Percentiles rank a stretch among this genome's conserved stretches.
These are phyloP conservation scores for Lepidocyrtoides sp. DNA, from an alignment of 2,888 invertebrate genomes.

Conservation along the genomic window DNA sequence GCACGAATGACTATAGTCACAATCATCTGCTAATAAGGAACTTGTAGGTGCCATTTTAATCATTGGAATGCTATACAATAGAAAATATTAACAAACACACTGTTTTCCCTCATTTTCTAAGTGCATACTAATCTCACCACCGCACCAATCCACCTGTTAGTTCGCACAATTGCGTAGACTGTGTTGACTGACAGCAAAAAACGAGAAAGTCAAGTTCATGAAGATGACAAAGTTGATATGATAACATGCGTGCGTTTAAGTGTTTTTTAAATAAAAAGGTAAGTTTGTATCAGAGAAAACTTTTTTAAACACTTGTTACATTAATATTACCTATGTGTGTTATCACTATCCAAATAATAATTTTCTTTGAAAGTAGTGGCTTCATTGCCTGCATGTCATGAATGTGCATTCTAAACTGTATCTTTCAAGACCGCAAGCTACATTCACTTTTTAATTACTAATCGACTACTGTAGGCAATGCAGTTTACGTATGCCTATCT, in stretches of 20 bases:
- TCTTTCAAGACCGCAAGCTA: background rate
- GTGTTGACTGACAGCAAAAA: conserved; percentile 15
- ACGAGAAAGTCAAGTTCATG: conserved; percentile 67
- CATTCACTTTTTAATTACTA: conserved; percentile 45
- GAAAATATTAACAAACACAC: too few species aligned
- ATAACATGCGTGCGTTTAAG: background rate
- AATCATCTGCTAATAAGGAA: conserved; percentile 31
- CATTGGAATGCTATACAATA: background rate
- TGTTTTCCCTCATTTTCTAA: background rate
- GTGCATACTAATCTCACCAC: background rate
- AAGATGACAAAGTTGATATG: conserved; percentile 10
- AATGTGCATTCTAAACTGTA: background rate
- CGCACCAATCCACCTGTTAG: background rate
- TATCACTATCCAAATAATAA: background rate
- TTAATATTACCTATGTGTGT: background rate
- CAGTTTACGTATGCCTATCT: background rate
- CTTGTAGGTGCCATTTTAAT: background rate
- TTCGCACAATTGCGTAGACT: background rate
- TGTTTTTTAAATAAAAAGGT: background rate
- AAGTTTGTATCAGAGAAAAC: background rate
- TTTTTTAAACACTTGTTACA: background rate
- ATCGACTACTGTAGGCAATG: background rate
- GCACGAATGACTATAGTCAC: conserved; percentile 29
- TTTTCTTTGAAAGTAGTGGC: too few species aligned
- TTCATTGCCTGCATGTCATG: too few species aligned